Percentiles rank a stretch among this genome's conserved stretches.
These are phyloP conservation scores for Erynnis tages DNA, from an alignment of 2,888 invertebrate species.

Conservation along the genomic window DNA sequence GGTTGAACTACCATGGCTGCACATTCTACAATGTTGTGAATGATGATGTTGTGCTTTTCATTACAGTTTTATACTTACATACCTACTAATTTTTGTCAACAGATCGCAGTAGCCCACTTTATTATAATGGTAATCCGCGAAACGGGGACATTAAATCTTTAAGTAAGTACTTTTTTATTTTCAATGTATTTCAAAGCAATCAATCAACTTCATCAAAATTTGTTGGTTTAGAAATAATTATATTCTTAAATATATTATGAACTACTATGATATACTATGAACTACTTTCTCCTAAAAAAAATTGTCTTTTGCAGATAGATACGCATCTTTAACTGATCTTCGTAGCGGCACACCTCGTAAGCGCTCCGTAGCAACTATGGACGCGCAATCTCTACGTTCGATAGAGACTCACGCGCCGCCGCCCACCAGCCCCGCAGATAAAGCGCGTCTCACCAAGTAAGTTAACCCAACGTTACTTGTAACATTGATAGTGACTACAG, in stretches of 20 bases:
- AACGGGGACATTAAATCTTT: constrained; percentile 68
- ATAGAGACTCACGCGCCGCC: constrained; percentile 72
- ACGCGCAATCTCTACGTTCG: constrained; percentile 71
- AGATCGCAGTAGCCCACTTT: constrained; percentile 36
- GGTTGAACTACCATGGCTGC: too few relatives aligned
- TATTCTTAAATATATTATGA: too few relatives aligned
- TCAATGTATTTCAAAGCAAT: not conserved
- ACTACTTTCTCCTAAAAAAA: too few relatives aligned
- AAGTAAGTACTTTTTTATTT: constrained; percentile 50
- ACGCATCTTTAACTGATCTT: constrained; percentile 22
- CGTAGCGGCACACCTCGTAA: constrained; percentile 62
- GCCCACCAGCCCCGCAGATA: constrained; percentile 70
- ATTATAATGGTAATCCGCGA: constrained; percentile 53
- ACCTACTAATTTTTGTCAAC: not conserved
- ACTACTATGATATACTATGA: too few relatives aligned
- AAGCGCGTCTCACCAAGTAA: constrained; percentile 70
- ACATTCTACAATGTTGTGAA: too few relatives aligned
- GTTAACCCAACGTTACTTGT: too few relatives aligned
- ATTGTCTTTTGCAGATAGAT: constrained; percentile 23
- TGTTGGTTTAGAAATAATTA: too few relatives aligned
- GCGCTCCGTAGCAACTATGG: constrained; percentile 67
- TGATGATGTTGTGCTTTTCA: too few relatives aligned
- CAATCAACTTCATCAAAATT: not conserved
- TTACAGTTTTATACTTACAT: not conserved
- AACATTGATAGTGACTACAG: too few relatives aligned